Conservation (phyloP, 2,888 invertebrate genomes). For the Byasa hedistus region DNA sequence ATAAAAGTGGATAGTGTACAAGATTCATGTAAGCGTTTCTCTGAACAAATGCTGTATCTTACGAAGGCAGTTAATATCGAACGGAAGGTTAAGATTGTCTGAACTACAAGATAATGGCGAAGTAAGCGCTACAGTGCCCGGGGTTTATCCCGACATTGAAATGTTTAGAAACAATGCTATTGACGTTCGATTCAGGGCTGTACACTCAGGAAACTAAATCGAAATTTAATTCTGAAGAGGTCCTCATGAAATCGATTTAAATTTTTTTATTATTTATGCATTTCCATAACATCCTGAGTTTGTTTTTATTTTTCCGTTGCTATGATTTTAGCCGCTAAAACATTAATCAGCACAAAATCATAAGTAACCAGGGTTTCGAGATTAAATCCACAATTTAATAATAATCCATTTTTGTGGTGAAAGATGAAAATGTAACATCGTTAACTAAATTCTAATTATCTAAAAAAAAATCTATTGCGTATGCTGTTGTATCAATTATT, state of each 20-base stretch:
- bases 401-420: too few species aligned
- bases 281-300: too few species aligned
- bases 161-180: constrained; percentile 31
- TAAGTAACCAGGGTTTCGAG: too few species aligned
- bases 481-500: too few species aligned
- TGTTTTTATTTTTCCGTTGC: too few species aligned
- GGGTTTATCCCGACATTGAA: constrained; percentile 29
- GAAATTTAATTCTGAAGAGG: background rate
- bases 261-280: too few species aligned
- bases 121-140: constrained; percentile 30
- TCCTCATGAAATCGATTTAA: background rate
- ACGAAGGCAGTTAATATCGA: constrained; percentile 6
- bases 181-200: constrained; percentile 27
- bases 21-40: background rate
- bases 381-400: too few species aligned
- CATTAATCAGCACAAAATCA: too few species aligned
- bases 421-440: too few species aligned
- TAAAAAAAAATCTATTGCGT: too few species aligned
- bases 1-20: background rate
- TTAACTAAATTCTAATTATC: too few species aligned
- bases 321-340: too few species aligned
- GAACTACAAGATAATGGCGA: constrained; percentile 33
- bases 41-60: background rate
- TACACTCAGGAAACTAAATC: constrained; percentile 10
- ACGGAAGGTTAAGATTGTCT: constrained; percentile 23